Evolutionary conservation across 2,888 invertebrate genomes (phyloP).

Genomic region (Neocrepidodera transversa): DNA sequence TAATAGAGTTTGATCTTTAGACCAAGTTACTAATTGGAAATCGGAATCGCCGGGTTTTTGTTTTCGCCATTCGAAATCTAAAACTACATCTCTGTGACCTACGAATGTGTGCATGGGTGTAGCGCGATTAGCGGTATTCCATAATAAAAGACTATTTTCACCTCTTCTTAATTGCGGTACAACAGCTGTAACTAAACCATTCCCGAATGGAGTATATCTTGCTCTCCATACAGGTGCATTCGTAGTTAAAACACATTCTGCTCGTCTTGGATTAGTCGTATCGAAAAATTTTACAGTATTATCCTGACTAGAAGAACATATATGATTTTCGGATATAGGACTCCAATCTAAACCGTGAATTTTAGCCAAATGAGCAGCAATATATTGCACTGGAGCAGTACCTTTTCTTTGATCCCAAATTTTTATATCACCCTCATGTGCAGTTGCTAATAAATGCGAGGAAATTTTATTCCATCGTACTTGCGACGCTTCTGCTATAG

Average conservation of each 20-base stretch:
- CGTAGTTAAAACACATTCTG: slow-evolving; percentile 85
- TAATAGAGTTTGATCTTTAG: slow-evolving; percentile 89
- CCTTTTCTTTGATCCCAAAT: slow-evolving; percentile 95
- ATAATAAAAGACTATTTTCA: slow-evolving; percentile 81
- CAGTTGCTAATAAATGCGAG: slow-evolving; percentile 85
- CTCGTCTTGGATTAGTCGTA: slow-evolving; percentile 81
- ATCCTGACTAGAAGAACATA: slow-evolving; percentile 94
- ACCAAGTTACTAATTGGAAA: slow-evolving; percentile 93
- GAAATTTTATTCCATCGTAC: slow-evolving; percentile 92
- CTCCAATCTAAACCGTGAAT: slow-evolving; percentile 97
- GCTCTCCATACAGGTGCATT: slow-evolving; percentile 93
- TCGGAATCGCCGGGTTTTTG: slow-evolving; percentile 67
- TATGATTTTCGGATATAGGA: slow-evolving; percentile 80
- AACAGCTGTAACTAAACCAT: slow-evolving; percentile 89
- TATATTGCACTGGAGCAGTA: slow-evolving; percentile 86
- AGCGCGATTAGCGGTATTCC: slow-evolving; percentile 76
- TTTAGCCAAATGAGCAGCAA: slow-evolving; percentile 88
- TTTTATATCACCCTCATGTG: slow-evolving; percentile 94
- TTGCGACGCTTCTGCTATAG: slow-evolving; percentile 91
- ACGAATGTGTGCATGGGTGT: slow-evolving; percentile 88
- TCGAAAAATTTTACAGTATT: slow-evolving; percentile 95
- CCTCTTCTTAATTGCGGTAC: slow-evolving; percentile 90
- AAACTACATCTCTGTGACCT: slow-evolving; percentile 93
- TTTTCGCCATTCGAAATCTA: slow-evolving; percentile 94
- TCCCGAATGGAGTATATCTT: slow-evolving; percentile 80